Conservation (phyloP, 2,888 invertebrate genomes). For the Leptinotarsa tumamoca region DNA sequence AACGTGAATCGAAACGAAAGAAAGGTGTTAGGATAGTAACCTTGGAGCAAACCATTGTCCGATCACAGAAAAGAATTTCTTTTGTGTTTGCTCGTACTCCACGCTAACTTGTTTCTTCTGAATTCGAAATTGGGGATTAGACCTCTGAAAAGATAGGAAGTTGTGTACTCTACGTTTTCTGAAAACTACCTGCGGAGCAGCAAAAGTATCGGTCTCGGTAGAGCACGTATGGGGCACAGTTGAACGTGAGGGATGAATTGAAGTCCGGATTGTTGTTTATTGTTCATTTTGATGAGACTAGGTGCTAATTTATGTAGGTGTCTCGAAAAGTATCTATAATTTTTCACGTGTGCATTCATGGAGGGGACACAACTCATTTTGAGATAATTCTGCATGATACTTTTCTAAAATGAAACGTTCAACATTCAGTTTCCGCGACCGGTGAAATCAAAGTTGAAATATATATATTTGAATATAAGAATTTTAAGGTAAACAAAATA, state of each 20-base stretch:
- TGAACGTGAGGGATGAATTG: conserved; percentile 37
- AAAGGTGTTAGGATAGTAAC: conserved; percentile 44
- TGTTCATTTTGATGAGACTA: not conserved
- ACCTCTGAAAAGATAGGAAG: conserved; percentile 22
- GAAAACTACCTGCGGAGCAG: conserved; percentile 42
- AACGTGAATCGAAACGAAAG: conserved; percentile 39
- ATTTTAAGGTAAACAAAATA: too few relatives aligned
- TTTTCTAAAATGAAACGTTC: too few relatives aligned
- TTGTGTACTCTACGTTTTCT: conserved; percentile 26
- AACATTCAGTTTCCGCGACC: too few relatives aligned
- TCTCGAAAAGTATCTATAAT: not conserved
- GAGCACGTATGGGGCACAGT: conserved; percentile 30
- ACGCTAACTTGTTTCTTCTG: conserved; percentile 31
- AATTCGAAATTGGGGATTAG: conserved; percentile 33
- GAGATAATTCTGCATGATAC: too few relatives aligned
- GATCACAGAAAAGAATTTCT: conserved; percentile 24
- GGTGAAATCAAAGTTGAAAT: too few relatives aligned
- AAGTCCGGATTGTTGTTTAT: conserved; percentile 24
- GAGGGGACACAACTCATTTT: too few relatives aligned
- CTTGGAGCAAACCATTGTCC: conserved; percentile 36
- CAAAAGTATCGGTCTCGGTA: conserved; percentile 32
- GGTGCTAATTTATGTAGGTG: conserved; percentile 1
- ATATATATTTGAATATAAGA: too few relatives aligned
- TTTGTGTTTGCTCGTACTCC: conserved; percentile 29
- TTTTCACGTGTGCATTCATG: not conserved